Conservation (phyloP, 2,113 vertebrate species). For the Cynocephalus volans region DNA sequence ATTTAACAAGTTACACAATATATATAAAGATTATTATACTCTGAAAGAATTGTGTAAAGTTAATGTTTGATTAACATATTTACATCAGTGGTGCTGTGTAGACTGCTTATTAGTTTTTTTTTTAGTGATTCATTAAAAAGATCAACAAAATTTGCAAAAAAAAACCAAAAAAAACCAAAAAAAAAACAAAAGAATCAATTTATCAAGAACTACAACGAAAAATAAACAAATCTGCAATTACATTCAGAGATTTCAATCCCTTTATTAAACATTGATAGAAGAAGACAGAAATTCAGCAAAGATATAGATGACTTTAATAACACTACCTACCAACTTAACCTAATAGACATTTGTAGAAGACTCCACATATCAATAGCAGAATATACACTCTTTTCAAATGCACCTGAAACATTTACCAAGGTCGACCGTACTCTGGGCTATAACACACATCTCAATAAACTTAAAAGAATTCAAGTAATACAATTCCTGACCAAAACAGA, state of each 20-base stretch:
- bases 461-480: neutral
- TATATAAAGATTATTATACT: too few relatives aligned
- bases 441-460: neutral
- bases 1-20: too few relatives aligned
- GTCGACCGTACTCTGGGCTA: neutral
- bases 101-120: too few relatives aligned
- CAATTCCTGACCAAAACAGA: neutral
- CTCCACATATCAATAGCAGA: neutral
- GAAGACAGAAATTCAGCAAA: neutral
- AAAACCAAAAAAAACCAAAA: too few relatives aligned
- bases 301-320: neutral
- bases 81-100: too few relatives aligned
- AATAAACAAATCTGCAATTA: neutral
- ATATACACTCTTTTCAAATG: neutral
- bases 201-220: neutral
- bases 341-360: neutral
- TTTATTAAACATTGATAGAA: neutral
- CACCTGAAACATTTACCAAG: neutral
- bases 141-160: too few relatives aligned
- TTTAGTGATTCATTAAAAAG: too few relatives aligned
- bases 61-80: too few relatives aligned
- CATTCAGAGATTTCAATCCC: neutral
- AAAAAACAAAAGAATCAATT: too few relatives aligned
- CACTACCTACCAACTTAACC: neutral
- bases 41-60: too few relatives aligned